A percentile compares a stretch with the other conserved stretches of the same genome.
Conservation (phyloP, 2,888 invertebrate species). For the Andrena hattorfiana region DNA sequence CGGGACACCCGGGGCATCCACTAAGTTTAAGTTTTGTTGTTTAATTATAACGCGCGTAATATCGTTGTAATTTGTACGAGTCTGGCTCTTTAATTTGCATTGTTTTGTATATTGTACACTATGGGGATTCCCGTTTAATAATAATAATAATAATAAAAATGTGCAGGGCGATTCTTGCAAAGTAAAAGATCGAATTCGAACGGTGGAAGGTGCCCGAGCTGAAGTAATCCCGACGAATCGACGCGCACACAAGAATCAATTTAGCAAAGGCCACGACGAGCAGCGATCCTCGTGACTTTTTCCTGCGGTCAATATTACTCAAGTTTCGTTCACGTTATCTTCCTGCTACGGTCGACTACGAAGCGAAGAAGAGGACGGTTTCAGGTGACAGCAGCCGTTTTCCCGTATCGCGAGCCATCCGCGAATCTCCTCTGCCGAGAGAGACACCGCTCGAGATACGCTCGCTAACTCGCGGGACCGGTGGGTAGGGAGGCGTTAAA, state of each 20-base stretch:
- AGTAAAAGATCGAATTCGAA: background rate
- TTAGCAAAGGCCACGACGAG: conserved; percentile 35
- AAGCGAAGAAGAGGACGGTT: conserved; percentile 33
- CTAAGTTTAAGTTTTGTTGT: too few species aligned
- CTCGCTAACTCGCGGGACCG: background rate
- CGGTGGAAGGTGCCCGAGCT: background rate
- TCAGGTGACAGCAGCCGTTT: conserved; percentile 50
- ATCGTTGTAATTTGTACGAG: too few species aligned
- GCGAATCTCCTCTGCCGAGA: conserved; percentile 8
- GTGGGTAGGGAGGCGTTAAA: background rate
- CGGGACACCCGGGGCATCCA: too few species aligned
- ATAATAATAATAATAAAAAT: too few species aligned
- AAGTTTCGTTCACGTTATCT: conserved; percentile 49
- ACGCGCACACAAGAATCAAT: conserved; percentile 31
- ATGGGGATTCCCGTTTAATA: too few species aligned
- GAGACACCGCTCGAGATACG: background rate
- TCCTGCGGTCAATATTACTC: conserved; percentile 55
- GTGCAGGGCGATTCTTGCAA: background rate
- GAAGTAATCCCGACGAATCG: background rate
- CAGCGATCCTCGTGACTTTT: conserved; percentile 36
- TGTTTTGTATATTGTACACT: too few species aligned
- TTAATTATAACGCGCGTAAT: too few species aligned
- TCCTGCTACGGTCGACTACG: conserved; percentile 15
- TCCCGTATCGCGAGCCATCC: conserved; percentile 18
- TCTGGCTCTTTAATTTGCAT: too few species aligned